Evolutionary conservation across 2,888 invertebrate genomes (phyloP).

Genomic region (Diabrotica balteata): DNA sequence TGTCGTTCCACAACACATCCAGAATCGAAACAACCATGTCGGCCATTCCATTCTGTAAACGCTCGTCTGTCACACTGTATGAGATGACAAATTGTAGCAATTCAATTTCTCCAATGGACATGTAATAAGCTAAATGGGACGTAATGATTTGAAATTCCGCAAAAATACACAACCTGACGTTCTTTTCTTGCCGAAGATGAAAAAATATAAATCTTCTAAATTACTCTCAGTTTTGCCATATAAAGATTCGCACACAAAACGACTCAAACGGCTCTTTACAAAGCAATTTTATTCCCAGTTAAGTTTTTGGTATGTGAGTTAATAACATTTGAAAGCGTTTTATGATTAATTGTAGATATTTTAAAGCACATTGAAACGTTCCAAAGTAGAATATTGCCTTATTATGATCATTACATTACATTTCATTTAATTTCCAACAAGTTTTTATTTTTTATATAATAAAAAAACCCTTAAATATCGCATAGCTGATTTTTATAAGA

Average conservation of each 20-base stretch:
- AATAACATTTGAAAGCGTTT: not conserved
- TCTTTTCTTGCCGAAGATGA: slow-evolving; percentile 32
- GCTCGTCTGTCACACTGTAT: slow-evolving; percentile 46
- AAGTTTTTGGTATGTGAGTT: not conserved
- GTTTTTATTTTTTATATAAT: too few species aligned
- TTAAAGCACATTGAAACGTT: too few species aligned
- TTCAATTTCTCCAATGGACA: slow-evolving; percentile 44
- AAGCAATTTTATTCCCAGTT: slow-evolving; percentile 10
- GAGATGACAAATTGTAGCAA: slow-evolving; percentile 47
- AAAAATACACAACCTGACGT: slow-evolving; percentile 33
- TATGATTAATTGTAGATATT: too few species aligned
- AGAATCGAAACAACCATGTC: slow-evolving; percentile 43
- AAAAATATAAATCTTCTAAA: slow-evolving; percentile 33
- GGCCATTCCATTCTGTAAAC: slow-evolving; percentile 45
- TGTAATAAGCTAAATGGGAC: slow-evolving; percentile 39
- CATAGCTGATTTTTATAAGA: too few species aligned
- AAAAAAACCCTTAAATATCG: too few species aligned
- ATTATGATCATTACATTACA: too few species aligned
- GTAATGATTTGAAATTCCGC: slow-evolving; percentile 35
- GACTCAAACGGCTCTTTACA: slow-evolving; percentile 13
- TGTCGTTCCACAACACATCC: slow-evolving; percentile 41
- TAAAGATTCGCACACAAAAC: slow-evolving; percentile 21
- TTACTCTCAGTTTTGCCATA: slow-evolving; percentile 26
- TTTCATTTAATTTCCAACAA: too few species aligned
- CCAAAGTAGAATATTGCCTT: too few species aligned